A percentile compares a stretch with the other conserved stretches of the same genome.
Evolutionary conservation across 2,797 vertebrate species (phyloP).

Genomic region (Cygnus olor): DNA sequence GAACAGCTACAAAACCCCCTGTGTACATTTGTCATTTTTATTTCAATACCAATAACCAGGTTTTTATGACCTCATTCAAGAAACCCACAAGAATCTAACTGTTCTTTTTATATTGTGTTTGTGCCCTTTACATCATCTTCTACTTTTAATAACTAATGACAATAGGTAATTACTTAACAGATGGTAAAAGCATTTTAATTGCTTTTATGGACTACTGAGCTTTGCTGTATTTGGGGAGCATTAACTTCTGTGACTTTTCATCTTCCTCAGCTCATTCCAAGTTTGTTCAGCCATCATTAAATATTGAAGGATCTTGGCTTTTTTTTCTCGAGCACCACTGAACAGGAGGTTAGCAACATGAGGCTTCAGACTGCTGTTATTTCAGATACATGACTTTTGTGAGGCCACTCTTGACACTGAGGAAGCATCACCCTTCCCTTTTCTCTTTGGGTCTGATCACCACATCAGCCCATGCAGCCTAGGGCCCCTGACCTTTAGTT

Average conservation of each 20-base stretch:
- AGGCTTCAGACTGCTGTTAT: background rate
- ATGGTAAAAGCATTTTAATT: conserved; percentile 61
- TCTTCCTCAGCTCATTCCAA: conserved; percentile 44
- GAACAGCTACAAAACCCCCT: background rate
- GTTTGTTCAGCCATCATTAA: conserved; percentile 19
- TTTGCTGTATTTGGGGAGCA: conserved; percentile 33
- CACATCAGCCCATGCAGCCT: background rate
- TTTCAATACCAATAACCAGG: conserved; percentile 16
- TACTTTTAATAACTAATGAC: conserved; percentile 62
- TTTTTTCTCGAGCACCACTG: background rate
- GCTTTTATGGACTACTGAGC: conserved; percentile 48
- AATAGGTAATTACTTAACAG: conserved; percentile 61
- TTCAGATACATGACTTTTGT: background rate
- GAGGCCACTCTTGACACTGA: background rate
- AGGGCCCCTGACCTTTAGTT: background rate
- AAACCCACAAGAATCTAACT: conserved; percentile 11
- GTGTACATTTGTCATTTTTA: conserved; percentile 46
- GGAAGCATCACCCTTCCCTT: background rate
- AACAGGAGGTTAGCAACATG: background rate
- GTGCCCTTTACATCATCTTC: conserved; percentile 47
- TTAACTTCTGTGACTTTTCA: conserved; percentile 46
- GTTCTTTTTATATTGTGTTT: conserved; percentile 30
- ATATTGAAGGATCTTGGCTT: background rate
- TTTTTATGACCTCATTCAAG: conserved; percentile 50
- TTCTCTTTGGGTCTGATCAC: background rate